These are phyloP conservation scores for Gavia stellata DNA, from an alignment of 2,113 vertebrate species.

Conservation along the genomic window DNA sequence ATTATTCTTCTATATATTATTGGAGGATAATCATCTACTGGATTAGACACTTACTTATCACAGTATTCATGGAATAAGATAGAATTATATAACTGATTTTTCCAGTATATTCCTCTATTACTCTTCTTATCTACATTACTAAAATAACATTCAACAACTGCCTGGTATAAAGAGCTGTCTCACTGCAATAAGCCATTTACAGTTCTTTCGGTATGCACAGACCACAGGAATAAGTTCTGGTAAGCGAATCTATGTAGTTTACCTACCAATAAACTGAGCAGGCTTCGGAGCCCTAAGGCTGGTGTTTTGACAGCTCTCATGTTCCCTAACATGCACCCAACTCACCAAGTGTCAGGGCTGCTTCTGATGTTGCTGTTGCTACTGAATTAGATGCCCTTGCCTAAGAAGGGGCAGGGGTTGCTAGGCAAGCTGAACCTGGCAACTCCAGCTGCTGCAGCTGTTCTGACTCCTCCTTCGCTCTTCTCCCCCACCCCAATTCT, in stretches of 20 bases:
- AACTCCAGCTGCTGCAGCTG: neutral
- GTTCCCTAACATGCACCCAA: neutral
- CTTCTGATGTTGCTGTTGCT: conserved; percentile 2
- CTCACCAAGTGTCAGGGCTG: neutral
- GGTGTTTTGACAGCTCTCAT: conserved; percentile 51
- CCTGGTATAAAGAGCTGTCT: neutral
- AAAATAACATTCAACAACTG: neutral
- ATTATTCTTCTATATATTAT: neutral
- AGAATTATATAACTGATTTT: neutral
- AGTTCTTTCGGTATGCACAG: accelerated
- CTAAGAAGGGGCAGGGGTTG: neutral
- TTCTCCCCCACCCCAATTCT: neutral
- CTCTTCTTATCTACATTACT: neutral
- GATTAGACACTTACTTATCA: neutral
- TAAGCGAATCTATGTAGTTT: neutral
- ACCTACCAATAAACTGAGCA: conserved; percentile 51
- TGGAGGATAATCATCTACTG: neutral
- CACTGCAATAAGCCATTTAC: neutral
- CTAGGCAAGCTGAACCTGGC: conserved; percentile 7
- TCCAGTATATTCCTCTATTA: neutral
- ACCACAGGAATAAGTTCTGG: neutral
- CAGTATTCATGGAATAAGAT: neutral
- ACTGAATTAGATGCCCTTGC: neutral
- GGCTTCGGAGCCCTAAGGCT: conserved; percentile 9
- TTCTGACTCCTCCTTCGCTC: neutral